phyloP scores from a whole-genome alignment of 2,797 vertebrate species.

The Anniella stebbinsi region DNA sequence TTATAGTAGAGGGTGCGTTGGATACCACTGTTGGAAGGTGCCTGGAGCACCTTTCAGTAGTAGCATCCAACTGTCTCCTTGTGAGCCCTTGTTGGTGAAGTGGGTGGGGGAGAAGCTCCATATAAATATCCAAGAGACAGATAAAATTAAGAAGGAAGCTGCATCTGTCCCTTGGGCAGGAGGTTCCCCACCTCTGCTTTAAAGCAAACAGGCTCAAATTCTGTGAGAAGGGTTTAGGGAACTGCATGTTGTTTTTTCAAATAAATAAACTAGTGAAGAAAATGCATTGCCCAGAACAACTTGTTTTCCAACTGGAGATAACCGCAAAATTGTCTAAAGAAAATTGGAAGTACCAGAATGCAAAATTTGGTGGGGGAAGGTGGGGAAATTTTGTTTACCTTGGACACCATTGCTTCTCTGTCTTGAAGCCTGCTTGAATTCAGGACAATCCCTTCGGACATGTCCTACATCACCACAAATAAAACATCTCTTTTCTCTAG shows the following conservation, averaged over 20 bases:
- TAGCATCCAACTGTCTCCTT: not conserved
- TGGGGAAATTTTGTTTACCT: constrained; percentile 68
- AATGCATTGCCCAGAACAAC: not conserved
- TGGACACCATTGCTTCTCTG: constrained; percentile 84
- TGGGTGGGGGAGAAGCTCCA: not conserved
- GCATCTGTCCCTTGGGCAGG: not conserved
- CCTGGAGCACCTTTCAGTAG: not conserved
- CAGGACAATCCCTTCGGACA: constrained; percentile 95
- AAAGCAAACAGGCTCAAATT: not conserved
- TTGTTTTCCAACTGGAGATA: not conserved
- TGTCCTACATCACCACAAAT: constrained; percentile 96
- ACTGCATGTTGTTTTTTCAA: not conserved
- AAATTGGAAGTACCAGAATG: not conserved
- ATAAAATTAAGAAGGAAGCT: not conserved
- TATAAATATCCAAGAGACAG: not conserved
- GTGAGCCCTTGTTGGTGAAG: not conserved
- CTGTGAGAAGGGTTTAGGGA: not conserved
- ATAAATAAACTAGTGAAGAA: not conserved
- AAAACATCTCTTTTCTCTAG: constrained; percentile 94
- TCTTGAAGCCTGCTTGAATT: constrained; percentile 89
- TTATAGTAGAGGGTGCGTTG: not conserved
- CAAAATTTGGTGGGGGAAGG: constrained; percentile 6
- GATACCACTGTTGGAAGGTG: not conserved
- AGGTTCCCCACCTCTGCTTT: not conserved
- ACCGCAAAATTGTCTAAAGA: constrained; percentile 17